Base-by-base conservation (phyloP, 2,797 vertebrate species). In the Diglossa cyanea region DNA sequence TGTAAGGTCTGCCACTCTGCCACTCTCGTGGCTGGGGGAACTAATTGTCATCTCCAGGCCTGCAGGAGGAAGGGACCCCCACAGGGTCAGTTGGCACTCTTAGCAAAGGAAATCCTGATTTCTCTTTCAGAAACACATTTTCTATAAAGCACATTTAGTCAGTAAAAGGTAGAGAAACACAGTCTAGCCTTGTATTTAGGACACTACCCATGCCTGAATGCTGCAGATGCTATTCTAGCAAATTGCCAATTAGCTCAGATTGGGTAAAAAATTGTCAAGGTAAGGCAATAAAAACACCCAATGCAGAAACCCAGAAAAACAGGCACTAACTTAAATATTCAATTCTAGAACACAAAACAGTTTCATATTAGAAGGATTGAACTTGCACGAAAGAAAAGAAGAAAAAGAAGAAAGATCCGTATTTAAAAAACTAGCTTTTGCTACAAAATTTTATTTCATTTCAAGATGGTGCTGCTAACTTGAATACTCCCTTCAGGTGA, bases 11-110 rank as follows among this genome's bases (percentile, higher is more conserved):
- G 30, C 31, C 21, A 16, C 28, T 37, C 62, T 40, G n/a, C 20
- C 1, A 1, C 1, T 0, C 11, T 40, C 66, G 10, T 42, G 18
- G 17, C 75, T 26, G 18, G 11, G 20, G 16, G 4, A 66, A 3
- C 9, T 11, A 26, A 63, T 7, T 39, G 11, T 31, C 54, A 68
- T 24, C 61, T 74, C 53, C 3, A 2, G 45, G 11, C 8, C 40
- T 13, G 23, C 31, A 48, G 42, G 23, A 87, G 35, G 33, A 86
- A 77, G 35, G 30, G 47, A 53, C 8, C 51, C 11, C 18, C 31
- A 60, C 3, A 63, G 33, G 11, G 23, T 30, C 45, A 89, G 2
- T 0, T 30, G 82, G 47, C 47, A 81, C 3, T 6, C 55, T 28
- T 21, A 35, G 31, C 0, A 6, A 90, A 79, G 33, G 25, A 90